phyloP scores from a whole-genome alignment of 2,888 invertebrate genomes.

The Mystacides longicornis region DNA sequence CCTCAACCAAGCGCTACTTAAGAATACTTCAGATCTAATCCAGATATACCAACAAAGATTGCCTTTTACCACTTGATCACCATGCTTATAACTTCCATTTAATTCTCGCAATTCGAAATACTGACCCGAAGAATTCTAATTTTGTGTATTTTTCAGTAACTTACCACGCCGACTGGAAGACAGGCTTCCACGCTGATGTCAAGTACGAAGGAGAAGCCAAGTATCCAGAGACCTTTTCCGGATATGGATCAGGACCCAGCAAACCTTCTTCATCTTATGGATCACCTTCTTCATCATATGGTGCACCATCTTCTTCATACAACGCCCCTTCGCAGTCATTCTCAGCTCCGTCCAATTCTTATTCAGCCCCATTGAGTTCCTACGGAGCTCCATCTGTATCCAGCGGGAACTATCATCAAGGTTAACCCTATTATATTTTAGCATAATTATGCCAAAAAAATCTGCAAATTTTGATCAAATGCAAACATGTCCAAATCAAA shows the following conservation, averaged over 20 bases:
- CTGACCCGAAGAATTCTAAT: too few relatives aligned
- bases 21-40: too few relatives aligned
- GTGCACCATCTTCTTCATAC: constrained; percentile 23
- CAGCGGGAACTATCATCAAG: background rate
- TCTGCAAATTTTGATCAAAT: too few relatives aligned
- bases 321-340: constrained; percentile 5
- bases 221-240: constrained; percentile 51
- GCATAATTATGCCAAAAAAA: too few relatives aligned
- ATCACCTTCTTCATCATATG: constrained; percentile 31
- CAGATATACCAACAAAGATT: too few relatives aligned
- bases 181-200: constrained; percentile 73
- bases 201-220: constrained; percentile 63
- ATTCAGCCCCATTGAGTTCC: background rate
- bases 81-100: too few relatives aligned
- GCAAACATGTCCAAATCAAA: too few relatives aligned
- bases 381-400: background rate
- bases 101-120: too few relatives aligned
- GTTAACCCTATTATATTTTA: background rate
- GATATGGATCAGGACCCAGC: constrained; percentile 33
- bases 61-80: too few relatives aligned
- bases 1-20: too few relatives aligned
- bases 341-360: constrained; percentile 1
- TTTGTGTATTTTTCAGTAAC: constrained; percentile 49
- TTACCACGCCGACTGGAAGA: constrained; percentile 73
- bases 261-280: constrained; percentile 16